phyloP scores from a whole-genome alignment of 2,888 invertebrate genomes.

The Epicampocera succincta region DNA sequence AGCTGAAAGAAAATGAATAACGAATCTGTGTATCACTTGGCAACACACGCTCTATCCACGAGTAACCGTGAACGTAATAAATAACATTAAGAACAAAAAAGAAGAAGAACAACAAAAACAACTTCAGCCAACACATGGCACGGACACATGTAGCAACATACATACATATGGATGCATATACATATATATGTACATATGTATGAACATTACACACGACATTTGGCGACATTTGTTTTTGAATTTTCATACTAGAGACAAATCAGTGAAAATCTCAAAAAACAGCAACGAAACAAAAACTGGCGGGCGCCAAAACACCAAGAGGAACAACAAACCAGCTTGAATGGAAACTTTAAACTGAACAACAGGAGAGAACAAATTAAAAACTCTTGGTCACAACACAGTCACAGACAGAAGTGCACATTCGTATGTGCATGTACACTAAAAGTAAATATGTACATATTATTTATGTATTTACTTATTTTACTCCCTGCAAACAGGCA shows the following conservation, averaged over 20 bases:
- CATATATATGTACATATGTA: not conserved
- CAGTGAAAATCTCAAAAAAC: constrained; percentile 39
- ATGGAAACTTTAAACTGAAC: constrained; percentile 19
- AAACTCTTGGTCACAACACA: constrained; percentile 46
- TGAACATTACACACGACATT: constrained; percentile 22
- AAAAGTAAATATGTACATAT: not conserved
- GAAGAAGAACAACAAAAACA: constrained; percentile 24
- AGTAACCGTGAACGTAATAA: constrained; percentile 37
- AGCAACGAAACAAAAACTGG: constrained; percentile 46
- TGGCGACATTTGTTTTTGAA: constrained; percentile 41
- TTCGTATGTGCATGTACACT: not conserved
- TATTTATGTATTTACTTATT: constrained; percentile 13
- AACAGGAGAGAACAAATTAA: constrained; percentile 18
- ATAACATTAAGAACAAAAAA: constrained; percentile 17
- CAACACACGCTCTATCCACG: constrained; percentile 47
- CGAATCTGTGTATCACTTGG: constrained; percentile 61
- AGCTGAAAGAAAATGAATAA: constrained; percentile 54
- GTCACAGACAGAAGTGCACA: constrained; percentile 31
- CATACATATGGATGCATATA: not conserved
- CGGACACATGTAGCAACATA: constrained; percentile 64
- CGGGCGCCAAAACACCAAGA: constrained; percentile 57
- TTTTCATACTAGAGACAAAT: constrained; percentile 41
- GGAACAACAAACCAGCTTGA: constrained; percentile 16
- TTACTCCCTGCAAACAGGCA: constrained; percentile 24
- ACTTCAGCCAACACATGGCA: constrained; percentile 41